Base-by-base conservation (phyloP, 2,797 vertebrate genomes). In the Eremophila alpestris region DNA sequence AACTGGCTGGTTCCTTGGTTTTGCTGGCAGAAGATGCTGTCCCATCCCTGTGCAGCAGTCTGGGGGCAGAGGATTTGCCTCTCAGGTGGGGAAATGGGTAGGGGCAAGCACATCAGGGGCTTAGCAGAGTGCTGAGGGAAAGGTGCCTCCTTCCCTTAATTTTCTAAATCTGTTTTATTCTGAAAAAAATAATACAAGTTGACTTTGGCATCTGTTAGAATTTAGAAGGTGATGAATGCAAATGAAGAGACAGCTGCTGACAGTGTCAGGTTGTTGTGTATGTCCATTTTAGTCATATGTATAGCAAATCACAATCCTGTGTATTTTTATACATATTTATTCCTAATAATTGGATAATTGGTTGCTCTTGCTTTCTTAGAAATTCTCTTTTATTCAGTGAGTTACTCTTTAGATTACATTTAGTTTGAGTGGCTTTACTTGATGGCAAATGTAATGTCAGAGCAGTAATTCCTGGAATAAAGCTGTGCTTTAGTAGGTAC, bases 1-100 rank as follows among this genome's bases (percentile, higher is more conserved):
- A n/a, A 5, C 32, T 43, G n/a, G 14, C 27, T 62, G 62, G 9
- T 63, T 58, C 43, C 68, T 62, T 0, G 1, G 0, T 55, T 73
- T 45, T 77, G 27, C 21, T 79, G 70, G 14, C n/a, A 38, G 62
- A 9, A 30, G 55, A 7, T 84, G 32, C 8, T 43, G 16, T 38
- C 59, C 52, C 56, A 13, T 55, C n/a, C 1, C 9, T 12, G 16
- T 29, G 27, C 23, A 20, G 11, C 38, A 15, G 13, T 16, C 12
- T 36, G 30, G 17, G 56, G 46, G 11, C 45, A 38, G 51, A 24
- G 22, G 36, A 24, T 90, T 85, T 88, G 9, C 21, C 17, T 29
- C 41, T 68, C 21, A 8, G 20, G 8, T 62, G 48, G 36, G 34
- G 30, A 65, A 21, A 8, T n/a, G 55, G 9, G 46, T 4, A 6